A percentile compares a stretch with the other conserved stretches of the same genome.
phyloP scores from a whole-genome alignment of 1,140 invertebrate genomes.

The Cataglyphis hispanica region DNA sequence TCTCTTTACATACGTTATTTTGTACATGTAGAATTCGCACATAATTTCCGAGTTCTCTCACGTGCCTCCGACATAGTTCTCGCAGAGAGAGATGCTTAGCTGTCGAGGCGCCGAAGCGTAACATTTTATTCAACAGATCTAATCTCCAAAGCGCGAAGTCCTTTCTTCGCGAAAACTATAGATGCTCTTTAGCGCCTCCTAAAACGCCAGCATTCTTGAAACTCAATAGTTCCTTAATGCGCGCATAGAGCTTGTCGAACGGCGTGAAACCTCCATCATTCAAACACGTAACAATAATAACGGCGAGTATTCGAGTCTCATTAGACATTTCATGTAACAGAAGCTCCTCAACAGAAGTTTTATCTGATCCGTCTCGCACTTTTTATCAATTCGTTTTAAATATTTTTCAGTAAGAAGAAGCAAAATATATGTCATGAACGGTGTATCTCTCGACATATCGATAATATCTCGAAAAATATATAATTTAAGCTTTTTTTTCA shows the following conservation, averaged over 20 bases:
- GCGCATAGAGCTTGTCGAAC: constrained; percentile 25
- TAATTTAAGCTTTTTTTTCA: background rate
- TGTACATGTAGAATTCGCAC: background rate
- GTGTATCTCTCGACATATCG: background rate
- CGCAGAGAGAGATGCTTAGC: background rate
- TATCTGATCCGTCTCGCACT: constrained; percentile 17
- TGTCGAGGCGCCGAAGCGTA: constrained; percentile 9
- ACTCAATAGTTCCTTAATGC: constrained; percentile 68
- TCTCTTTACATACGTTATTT: background rate
- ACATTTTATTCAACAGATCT: constrained; percentile 57
- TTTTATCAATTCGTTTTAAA: constrained; percentile 34
- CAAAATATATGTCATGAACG: background rate
- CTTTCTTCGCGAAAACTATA: constrained; percentile 58
- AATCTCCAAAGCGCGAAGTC: constrained; percentile 29
- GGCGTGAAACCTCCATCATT: constrained; percentile 30
- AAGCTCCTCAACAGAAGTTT: constrained; percentile 19
- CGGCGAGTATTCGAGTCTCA: constrained; percentile 15
- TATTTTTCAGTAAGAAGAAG: background rate
- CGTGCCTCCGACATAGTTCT: background rate
- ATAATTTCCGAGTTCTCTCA: background rate
- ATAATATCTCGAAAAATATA: background rate
- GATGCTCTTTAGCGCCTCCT: constrained; percentile 53
- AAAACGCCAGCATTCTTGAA: constrained; percentile 61
- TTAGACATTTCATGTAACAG: constrained; percentile 24
- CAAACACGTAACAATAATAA: constrained; percentile 56